phyloP scores from a whole-genome alignment of 2,797 vertebrate genomes.

The Macropodus opercularis region DNA sequence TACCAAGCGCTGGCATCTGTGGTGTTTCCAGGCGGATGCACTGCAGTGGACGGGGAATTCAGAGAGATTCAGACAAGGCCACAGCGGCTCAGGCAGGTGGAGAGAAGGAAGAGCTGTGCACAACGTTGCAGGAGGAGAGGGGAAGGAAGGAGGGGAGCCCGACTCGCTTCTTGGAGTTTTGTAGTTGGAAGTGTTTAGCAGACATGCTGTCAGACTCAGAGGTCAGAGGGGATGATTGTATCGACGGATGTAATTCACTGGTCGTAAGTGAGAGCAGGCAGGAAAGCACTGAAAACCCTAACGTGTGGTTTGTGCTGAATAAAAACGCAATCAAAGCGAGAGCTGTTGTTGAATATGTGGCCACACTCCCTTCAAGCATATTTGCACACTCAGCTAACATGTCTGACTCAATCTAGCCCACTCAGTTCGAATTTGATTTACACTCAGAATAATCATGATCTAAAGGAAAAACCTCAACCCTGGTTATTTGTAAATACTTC shows the following conservation, averaged over 20 bases:
- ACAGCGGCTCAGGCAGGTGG: constrained; percentile 79
- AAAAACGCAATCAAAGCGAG: constrained; percentile 46
- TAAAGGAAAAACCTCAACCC: constrained; percentile 41
- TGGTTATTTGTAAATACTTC: constrained; percentile 48
- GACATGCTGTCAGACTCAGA: constrained; percentile 68
- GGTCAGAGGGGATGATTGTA: constrained; percentile 68
- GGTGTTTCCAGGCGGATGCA: constrained; percentile 83
- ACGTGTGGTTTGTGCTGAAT: constrained; percentile 35
- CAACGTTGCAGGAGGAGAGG: constrained; percentile 34
- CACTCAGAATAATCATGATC: constrained; percentile 42
- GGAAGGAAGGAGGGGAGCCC: constrained; percentile 20
- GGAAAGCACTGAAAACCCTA: constrained; percentile 56
- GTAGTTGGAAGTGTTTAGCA: constrained; percentile 66
- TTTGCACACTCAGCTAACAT: constrained; percentile 56
- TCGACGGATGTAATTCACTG: constrained; percentile 61
- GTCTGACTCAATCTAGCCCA: constrained; percentile 62
- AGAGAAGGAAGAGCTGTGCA: constrained; percentile 68
- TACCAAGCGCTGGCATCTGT: constrained; percentile 79
- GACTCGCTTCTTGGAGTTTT: constrained; percentile 35
- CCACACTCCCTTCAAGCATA: constrained; percentile 38
- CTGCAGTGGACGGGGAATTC: constrained; percentile 81
- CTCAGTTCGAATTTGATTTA: constrained; percentile 57
- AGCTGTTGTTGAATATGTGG: constrained; percentile 33
- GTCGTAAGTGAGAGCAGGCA: constrained; percentile 57
- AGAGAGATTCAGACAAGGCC: constrained; percentile 80